phyloP scores from a whole-genome alignment of 2,113 vertebrate species.

The Apus apus region DNA sequence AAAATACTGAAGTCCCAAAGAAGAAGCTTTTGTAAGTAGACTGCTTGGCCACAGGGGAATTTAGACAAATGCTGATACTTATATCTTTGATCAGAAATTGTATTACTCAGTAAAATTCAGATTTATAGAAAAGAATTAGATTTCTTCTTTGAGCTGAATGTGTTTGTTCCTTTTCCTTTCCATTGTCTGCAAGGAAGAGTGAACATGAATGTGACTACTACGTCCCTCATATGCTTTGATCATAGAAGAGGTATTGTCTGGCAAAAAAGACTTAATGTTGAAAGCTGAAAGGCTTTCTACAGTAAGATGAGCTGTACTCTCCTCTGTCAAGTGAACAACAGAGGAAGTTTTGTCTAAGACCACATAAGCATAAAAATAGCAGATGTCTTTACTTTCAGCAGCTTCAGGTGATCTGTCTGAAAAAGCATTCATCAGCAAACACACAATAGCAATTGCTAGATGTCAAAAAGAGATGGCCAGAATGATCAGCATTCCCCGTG shows the following conservation, averaged over 20 bases:
- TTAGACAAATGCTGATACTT: background rate
- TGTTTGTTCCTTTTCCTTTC: background rate
- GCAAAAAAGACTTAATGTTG: slow-evolving; percentile 70
- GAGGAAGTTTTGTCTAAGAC: slow-evolving; percentile 83
- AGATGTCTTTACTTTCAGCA: slow-evolving; percentile 72
- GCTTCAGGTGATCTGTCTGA: slow-evolving; percentile 64
- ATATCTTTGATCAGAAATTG: background rate
- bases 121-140: slow-evolving; percentile 1
- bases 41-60: background rate
- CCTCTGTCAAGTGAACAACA: slow-evolving; percentile 80
- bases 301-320: slow-evolving; percentile 81
- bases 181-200: background rate
- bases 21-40: background rate
- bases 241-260: slow-evolving; percentile 79
- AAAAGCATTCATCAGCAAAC: slow-evolving; percentile 60
- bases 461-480: slow-evolving; percentile 72
- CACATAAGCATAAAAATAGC: slow-evolving; percentile 77
- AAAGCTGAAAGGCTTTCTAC: slow-evolving; percentile 67
- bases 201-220: slow-evolving; percentile 74
- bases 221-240: slow-evolving; percentile 84
- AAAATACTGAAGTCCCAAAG: background rate
- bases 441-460: slow-evolving; percentile 78
- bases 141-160: background rate
- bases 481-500: slow-evolving; percentile 61
- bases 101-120: background rate